Evolutionary conservation across 2,888 invertebrate species (phyloP).

Genomic region (Lutraria lutraria): DNA sequence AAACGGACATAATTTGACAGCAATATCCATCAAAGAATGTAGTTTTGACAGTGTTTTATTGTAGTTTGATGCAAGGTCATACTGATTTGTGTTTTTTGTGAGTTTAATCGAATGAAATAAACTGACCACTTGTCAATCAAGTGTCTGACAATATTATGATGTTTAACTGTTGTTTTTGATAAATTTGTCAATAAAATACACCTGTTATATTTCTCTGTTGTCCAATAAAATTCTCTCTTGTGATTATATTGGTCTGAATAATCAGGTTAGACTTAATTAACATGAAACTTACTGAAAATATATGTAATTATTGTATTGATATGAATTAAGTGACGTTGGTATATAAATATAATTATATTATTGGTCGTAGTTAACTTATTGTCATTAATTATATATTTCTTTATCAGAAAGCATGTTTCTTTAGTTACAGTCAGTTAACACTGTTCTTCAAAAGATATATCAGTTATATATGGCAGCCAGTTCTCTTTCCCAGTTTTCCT

Average conservation of each 20-base stretch:
- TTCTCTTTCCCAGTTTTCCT: too few relatives aligned
- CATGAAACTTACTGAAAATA: too few relatives aligned
- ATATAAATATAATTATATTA: too few relatives aligned
- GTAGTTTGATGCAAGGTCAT: conserved; percentile 48
- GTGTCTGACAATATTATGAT: conserved; percentile 26
- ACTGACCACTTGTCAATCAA: conserved; percentile 42
- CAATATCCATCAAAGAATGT: conserved; percentile 46
- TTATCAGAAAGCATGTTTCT: too few relatives aligned
- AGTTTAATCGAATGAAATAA: conserved; percentile 41
- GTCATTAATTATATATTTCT: too few relatives aligned
- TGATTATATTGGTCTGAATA: not conserved
- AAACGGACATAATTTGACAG: conserved; percentile 51
- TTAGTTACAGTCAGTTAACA: too few relatives aligned
- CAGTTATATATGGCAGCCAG: too few relatives aligned
- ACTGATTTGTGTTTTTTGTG: conserved; percentile 38
- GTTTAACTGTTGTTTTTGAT: conserved; percentile 17
- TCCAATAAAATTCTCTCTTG: not conserved
- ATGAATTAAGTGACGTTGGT: too few relatives aligned
- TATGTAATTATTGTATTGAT: too few relatives aligned
- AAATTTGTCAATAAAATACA: conserved; percentile 37
- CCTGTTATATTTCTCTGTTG: conserved; percentile 26
- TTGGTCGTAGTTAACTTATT: too few relatives aligned
- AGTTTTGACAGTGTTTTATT: conserved; percentile 45
- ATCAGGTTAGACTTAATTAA: not conserved
- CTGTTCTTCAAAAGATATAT: too few relatives aligned